Base-by-base conservation (phyloP, 2,888 invertebrate species). In the Lasioglossum oenotherae region DNA sequence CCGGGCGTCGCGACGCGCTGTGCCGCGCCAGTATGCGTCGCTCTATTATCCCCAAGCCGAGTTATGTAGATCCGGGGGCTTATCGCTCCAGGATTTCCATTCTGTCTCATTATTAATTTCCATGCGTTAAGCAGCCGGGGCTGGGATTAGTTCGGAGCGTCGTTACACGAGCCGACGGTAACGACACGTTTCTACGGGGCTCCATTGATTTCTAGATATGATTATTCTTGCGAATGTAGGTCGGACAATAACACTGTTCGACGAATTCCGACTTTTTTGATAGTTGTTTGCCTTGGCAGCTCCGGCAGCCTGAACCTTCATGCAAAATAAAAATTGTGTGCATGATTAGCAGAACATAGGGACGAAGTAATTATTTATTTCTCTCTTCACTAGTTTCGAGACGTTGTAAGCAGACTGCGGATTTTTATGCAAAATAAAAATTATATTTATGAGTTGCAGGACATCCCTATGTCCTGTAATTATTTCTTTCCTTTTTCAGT, bases 41-140 rank as follows among this genome's bases (percentile, higher is more conserved):
- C 69, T 83, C 84, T 85, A 83, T 88, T 90, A 90, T 90, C 87
- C 90, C 79, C 85, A 78, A 76, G 57, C 57, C 57, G 86, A 89
- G 89, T 90, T 89, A 90, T 83, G 90, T 85, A 89, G 88, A 90
- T 90, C 86, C 86, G 19, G 84, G 84, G 87, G 90, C 84, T 90
- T 90, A 90, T 90, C 90, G 90, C 84, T 90, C 81, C 85, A 85
- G 87, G 90, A 90, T 90, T 90, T 89, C 90, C 87, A 89, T 90
- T 90, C 90, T 87, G 90, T 86, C 90, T 90, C 90, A 90, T 90
- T 90, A 90, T 90, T 90, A 90, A 90, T 90, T 90, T 90, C 88
- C 88, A 89, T 89, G 89, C 89, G 90, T 90, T 90, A 90, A 90
- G 89, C 90, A 90, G 84, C 84, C 81, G 81, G 76, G 78, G 76